Base-by-base conservation (phyloP, 2,113 vertebrate species). In the Tragelaphus strepsiceros region DNA sequence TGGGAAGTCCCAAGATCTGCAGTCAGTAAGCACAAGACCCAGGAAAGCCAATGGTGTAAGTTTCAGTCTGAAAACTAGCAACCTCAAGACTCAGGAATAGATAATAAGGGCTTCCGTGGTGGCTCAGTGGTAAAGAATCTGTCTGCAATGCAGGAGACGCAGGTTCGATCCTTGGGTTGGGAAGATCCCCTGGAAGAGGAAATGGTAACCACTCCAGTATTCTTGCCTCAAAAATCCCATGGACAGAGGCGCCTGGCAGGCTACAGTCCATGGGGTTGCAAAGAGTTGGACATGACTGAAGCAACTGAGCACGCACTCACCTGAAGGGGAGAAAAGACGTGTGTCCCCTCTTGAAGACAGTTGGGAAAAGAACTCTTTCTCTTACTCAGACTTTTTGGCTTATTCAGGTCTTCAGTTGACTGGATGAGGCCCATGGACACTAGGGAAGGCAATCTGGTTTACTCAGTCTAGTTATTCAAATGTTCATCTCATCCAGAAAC, bases 1-100 rank as follows among this genome's bases (percentile, higher is more conserved):
- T 67, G 15, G 51, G 28, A 71, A 74, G 17, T 61, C 62, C 62
- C 32, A 39, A 83, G 64, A 24, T 54, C 78, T 89, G 62, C 28
- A 56, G 8, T 88, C 28, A 39, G 39, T n/a, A 71, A 82, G n/a
- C 21, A n/a, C 11, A 5, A 53, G 61, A 19, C 56, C 46, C 28
- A 46, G 28, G n/a, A 51, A 26, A 77, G 19, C 62, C 4, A 2
- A 9, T 19, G 9, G 17, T 17, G 0, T 86, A 58, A 86, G 56
- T 86, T 86, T 35, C 39, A 13, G 13, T 51, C 78, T 83, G n/a
- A 95, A 80, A 86, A 17, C 17, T 90, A 87, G 71, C 59, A 92
- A 21, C 3, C 58, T 49, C 6, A 1, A 49, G 67, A 91, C 80
- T 24, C 19, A 2, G 54, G 56, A 91, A 91, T 28, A 80, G 28